Evolutionary conservation across 2,113 vertebrate species (phyloP).

Genomic region (Syrmaticus mikado): DNA sequence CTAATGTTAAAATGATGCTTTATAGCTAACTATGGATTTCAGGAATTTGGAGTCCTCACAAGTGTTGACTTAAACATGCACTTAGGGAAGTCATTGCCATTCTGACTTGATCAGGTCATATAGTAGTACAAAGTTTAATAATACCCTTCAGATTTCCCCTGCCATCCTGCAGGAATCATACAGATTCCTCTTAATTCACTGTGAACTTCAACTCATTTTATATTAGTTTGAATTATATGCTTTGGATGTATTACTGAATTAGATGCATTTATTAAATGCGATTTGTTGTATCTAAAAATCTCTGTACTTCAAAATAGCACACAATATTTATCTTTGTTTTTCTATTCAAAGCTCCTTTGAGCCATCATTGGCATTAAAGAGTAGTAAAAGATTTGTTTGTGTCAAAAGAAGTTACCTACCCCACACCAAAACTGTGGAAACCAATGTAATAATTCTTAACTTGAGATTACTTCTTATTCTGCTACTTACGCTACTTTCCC

Average conservation of each 20-base stretch:
- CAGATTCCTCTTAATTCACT: background rate
- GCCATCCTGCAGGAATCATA: accelerated
- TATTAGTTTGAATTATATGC: background rate
- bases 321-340: background rate
- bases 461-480: background rate
- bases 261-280: background rate
- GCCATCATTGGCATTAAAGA: background rate
- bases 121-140: background rate
- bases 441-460: background rate
- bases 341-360: background rate
- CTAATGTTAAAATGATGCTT: background rate
- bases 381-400: background rate
- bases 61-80: background rate
- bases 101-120: background rate
- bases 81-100: background rate
- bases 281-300: background rate
- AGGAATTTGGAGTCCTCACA: background rate
- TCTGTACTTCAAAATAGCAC: background rate
- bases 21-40: background rate
- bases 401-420: background rate
- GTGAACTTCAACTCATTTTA: background rate
- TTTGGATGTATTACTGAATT: background rate
- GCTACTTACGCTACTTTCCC: background rate
- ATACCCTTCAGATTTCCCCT: background rate
- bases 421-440: background rate